These are phyloP conservation scores for Phylloscopus whistleri DNA, from an alignment of 2,113 vertebrate genomes.

Conservation along the genomic window DNA sequence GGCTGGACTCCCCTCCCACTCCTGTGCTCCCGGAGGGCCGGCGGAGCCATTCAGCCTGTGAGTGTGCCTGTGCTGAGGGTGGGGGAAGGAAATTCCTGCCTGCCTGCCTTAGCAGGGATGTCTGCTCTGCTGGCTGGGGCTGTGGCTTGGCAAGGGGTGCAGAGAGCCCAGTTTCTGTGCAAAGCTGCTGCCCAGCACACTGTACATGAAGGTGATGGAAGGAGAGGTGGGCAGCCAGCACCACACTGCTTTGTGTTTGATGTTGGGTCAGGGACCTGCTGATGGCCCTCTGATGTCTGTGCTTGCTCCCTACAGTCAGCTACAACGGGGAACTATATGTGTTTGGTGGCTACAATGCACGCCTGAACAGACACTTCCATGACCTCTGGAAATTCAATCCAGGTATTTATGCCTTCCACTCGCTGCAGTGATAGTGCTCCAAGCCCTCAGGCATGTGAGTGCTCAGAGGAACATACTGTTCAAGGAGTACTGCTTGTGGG, in stretches of 20 bases:
- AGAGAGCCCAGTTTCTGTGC: background rate
- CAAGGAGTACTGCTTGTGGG: background rate
- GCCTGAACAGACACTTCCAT: constrained; percentile 94
- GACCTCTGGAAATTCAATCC: constrained; percentile 98
- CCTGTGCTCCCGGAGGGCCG: constrained; percentile 89
- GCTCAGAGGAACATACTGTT: background rate
- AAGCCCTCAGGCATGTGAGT: background rate
- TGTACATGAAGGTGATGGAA: background rate
- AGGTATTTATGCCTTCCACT: constrained; percentile 72
- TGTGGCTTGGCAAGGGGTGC: background rate
- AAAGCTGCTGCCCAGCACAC: background rate
- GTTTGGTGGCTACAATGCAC: constrained; percentile 96
- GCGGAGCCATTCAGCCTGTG: constrained; percentile 95
- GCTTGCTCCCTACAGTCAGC: constrained; percentile 78
- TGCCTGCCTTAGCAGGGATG: background rate
- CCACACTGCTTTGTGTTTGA: background rate
- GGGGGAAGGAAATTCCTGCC: background rate
- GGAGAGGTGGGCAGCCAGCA: background rate
- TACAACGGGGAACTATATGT: constrained; percentile 94
- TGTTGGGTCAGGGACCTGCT: background rate
- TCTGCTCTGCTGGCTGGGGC: background rate
- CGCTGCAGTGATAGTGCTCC: background rate
- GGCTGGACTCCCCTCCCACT: constrained; percentile 85
- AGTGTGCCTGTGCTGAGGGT: constrained; percentile 52
- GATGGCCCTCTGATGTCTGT: background rate